A percentile compares a stretch with the other conserved stretches of the same genome.
phyloP scores from a whole-genome alignment of 1,140 invertebrate species.

The Psilanteris sp. region DNA sequence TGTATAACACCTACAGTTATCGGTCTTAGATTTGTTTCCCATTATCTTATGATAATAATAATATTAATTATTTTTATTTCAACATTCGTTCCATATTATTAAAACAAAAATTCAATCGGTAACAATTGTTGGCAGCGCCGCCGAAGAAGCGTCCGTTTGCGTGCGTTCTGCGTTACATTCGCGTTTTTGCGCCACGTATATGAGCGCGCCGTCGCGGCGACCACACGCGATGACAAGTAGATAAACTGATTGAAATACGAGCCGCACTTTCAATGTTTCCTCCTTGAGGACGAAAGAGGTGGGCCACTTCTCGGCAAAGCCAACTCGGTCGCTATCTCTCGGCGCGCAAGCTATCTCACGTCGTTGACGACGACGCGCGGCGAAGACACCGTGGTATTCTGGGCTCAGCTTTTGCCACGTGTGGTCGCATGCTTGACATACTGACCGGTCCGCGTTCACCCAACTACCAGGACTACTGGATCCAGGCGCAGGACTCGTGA shows the following conservation, averaged over 20 bases:
- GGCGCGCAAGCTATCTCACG: slow-evolving; percentile 12
- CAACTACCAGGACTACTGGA: slow-evolving; percentile 57
- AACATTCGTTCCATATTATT: too few species aligned
- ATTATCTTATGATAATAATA: too few species aligned
- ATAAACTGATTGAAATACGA: slow-evolving; percentile 80
- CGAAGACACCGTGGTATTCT: slow-evolving; percentile 21
- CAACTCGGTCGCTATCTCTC: slow-evolving; percentile 45
- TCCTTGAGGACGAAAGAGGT: slow-evolving; percentile 43
- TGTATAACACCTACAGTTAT: too few species aligned
- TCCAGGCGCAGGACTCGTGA: slow-evolving; percentile 41
- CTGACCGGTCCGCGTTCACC: slow-evolving; percentile 48
- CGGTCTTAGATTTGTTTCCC: too few species aligned
- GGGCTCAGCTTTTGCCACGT: slow-evolving; percentile 49
- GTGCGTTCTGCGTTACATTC: slow-evolving; percentile 44
- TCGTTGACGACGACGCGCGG: slow-evolving; percentile 2
- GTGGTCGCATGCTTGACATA: slow-evolving; percentile 62
- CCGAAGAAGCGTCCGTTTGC: too few species aligned
- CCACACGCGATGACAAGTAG: slow-evolving; percentile 80
- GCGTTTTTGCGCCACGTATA: slow-evolving; percentile 53
- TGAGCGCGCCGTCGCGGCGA: too few species aligned
- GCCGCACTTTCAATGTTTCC: slow-evolving; percentile 69
- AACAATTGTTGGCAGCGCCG: too few species aligned
- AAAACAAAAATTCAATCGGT: too few species aligned
- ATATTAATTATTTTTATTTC: too few species aligned
- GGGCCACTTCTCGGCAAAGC: slow-evolving; percentile 39